Percentiles rank a stretch among this genome's conserved stretches.
These are phyloP conservation scores for Prostheceraeus crozeri DNA, from an alignment of 2,888 invertebrate genomes.

Conservation along the genomic window DNA sequence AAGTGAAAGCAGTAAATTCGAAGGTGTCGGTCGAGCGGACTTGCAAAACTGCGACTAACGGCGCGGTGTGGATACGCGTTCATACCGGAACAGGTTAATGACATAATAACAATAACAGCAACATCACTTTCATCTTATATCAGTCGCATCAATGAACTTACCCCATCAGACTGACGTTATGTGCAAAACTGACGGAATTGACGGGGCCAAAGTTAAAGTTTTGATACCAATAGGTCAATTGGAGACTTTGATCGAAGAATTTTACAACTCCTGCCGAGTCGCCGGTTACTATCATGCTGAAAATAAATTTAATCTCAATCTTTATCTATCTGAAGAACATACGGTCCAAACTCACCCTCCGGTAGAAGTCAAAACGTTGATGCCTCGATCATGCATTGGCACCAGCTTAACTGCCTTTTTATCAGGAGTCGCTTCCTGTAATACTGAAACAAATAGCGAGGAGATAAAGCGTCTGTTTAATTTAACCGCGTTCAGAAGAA, in stretches of 20 bases:
- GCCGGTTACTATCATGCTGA: constrained; percentile 55
- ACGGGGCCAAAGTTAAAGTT: constrained; percentile 55
- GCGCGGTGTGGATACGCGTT: too few species aligned
- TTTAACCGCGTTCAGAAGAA: too few species aligned
- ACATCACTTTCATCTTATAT: too few species aligned
- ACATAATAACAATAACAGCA: too few species aligned
- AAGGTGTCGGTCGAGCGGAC: too few species aligned
- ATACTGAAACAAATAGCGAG: constrained; percentile 6
- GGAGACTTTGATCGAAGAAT: constrained; percentile 56
- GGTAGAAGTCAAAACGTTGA: constrained; percentile 54
- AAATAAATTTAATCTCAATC: too few species aligned
- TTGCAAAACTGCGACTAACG: too few species aligned
- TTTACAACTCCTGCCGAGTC: constrained; percentile 56
- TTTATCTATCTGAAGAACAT: too few species aligned
- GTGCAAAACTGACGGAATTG: constrained; percentile 52
- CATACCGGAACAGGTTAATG: too few species aligned
- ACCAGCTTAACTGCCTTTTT: constrained; percentile 57
- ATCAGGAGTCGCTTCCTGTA: constrained; percentile 47
- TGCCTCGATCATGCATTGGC: constrained; percentile 52
- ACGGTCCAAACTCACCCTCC: constrained; percentile 44
- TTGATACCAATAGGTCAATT: constrained; percentile 56
- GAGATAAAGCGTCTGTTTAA: constrained; percentile 40
- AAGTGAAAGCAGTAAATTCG: too few species aligned
- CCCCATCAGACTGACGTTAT: too few species aligned
- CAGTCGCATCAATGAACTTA: too few species aligned